A percentile compares a stretch with the other conserved stretches of the same genome.
Evolutionary conservation across 2,797 vertebrate genomes (phyloP).

Genomic region (Crocodylus rhombifer): DNA sequence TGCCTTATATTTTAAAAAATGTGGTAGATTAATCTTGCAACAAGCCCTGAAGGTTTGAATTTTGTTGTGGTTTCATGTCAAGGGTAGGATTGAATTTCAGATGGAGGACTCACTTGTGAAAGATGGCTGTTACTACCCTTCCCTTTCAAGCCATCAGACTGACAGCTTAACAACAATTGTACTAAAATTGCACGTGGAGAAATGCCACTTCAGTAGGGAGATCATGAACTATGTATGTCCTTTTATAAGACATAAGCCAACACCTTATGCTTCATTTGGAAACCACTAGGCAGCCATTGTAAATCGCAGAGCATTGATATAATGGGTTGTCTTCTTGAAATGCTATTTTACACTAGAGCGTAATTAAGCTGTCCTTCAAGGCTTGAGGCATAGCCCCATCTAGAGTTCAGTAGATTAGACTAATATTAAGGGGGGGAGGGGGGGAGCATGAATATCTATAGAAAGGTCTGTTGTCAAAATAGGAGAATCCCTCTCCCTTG

Average conservation of each 20-base stretch:
- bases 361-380: background rate
- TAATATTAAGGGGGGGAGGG: background rate
- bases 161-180: background rate
- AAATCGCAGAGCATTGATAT: background rate
- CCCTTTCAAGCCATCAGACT: background rate
- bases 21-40: background rate
- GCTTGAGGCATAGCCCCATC: background rate
- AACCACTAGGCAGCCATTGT: background rate
- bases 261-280: background rate
- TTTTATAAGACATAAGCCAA: background rate
- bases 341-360: too few species aligned
- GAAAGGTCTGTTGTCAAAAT: background rate
- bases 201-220: background rate
- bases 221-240: background rate
- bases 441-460: background rate
- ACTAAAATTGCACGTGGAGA: background rate
- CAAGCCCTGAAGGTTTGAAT: background rate
- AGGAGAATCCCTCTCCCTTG: too few species aligned
- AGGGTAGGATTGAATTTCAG: background rate
- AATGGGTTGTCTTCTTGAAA: background rate
- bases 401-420: background rate
- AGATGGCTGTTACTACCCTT: background rate
- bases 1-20: rapidly evolving
- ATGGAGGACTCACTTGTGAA: background rate
- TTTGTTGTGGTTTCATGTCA: background rate